phyloP scores from a whole-genome alignment of 2,888 invertebrate species.

The Cheilosia impressa region DNA sequence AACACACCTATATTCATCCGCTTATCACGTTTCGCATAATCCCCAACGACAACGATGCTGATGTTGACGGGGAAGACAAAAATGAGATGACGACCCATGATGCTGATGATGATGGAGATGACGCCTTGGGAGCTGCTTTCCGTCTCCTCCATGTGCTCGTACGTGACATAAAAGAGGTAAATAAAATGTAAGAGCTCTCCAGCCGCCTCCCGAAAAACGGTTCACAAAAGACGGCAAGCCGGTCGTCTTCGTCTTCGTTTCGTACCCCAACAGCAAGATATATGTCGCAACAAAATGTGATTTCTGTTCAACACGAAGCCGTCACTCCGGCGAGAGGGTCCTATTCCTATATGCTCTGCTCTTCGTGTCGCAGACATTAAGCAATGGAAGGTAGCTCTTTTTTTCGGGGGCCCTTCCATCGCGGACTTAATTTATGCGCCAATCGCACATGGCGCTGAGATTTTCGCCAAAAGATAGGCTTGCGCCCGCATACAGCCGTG shows the following conservation, averaged over 20 bases:
- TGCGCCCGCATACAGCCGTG: constrained; percentile 18
- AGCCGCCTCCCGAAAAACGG: neutral
- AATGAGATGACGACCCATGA: constrained; percentile 28
- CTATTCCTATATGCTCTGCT: constrained; percentile 11
- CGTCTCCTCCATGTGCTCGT: constrained; percentile 14
- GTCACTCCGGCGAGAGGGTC: constrained; percentile 4
- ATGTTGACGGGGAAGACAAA: constrained; percentile 13
- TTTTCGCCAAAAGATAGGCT: constrained; percentile 59
- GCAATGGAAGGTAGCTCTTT: constrained; percentile 26
- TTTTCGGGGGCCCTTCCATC: constrained; percentile 26
- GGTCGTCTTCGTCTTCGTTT: too few relatives aligned
- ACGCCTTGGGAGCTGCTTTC: constrained; percentile 31
- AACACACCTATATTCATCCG: constrained; percentile 38
- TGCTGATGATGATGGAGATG: constrained; percentile 18
- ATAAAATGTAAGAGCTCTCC: constrained; percentile 6
- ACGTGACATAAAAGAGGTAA: constrained; percentile 17
- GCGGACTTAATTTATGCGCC: constrained; percentile 67
- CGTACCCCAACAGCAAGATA: neutral
- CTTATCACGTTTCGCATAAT: constrained; percentile 69
- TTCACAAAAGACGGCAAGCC: constrained; percentile 18
- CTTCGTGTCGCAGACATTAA: constrained; percentile 49
- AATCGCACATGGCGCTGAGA: constrained; percentile 73
- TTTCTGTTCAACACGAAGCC: constrained; percentile 55
- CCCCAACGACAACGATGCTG: constrained; percentile 32
- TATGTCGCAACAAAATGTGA: constrained; percentile 61